A percentile compares a stretch with the other conserved stretches of the same genome.
Conservation (phyloP, 2,113 vertebrate genomes). For the Aplodontia rufa region DNA sequence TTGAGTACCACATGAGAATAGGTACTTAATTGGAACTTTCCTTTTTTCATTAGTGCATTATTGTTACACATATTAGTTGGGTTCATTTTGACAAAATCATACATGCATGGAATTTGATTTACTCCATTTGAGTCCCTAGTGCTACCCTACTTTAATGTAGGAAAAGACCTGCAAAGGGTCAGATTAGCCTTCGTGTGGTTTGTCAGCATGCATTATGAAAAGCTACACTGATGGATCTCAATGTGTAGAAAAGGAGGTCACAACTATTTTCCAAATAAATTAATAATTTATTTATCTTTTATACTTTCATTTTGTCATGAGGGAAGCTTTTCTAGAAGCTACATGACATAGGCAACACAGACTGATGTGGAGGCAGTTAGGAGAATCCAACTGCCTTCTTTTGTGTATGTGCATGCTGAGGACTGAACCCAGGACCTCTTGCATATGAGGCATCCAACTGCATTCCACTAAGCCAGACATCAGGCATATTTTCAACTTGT, state of each 20-base stretch:
- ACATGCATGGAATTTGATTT: too few species aligned
- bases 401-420: too few species aligned
- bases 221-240: background rate
- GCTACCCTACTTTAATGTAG: background rate
- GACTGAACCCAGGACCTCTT: too few species aligned
- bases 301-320: background rate
- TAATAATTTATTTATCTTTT: background rate
- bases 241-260: background rate
- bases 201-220: background rate
- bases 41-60: too few species aligned
- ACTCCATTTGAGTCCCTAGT: too few species aligned
- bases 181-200: background rate
- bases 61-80: too few species aligned
- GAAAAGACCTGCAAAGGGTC: background rate
- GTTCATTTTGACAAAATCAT: too few species aligned
- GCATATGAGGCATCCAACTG: background rate
- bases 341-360: background rate
- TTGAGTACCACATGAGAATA: background rate
- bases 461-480: background rate
- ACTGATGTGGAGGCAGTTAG: background rate
- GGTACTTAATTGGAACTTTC: too few species aligned
- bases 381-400: background rate
- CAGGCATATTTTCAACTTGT: background rate
- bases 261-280: background rate
- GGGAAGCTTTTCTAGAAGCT: background rate